Evolutionary conservation across 2,888 invertebrate species (phyloP).

Genomic region (Xanthorhoe designata): DNA sequence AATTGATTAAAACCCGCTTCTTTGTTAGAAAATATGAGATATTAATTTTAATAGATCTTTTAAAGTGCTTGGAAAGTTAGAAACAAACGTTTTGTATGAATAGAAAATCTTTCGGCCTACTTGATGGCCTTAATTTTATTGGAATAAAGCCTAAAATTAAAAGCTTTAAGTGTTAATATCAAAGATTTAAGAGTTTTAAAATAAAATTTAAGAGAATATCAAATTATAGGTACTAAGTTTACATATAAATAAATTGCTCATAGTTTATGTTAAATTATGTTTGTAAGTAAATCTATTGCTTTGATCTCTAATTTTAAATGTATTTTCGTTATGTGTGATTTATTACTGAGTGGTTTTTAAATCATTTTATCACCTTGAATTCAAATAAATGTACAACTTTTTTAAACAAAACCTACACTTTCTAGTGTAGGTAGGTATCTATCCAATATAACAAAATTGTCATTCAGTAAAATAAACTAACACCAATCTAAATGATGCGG

Average conservation of each 20-base stretch:
- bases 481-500: too few relatives aligned
- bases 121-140: constrained; percentile 20
- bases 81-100: constrained; percentile 1
- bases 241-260: constrained; percentile 7
- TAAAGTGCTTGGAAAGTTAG: constrained; percentile 6
- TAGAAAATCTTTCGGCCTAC: constrained; percentile 10
- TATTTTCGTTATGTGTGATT: not conserved
- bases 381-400: too few relatives aligned
- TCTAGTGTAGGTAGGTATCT: too few relatives aligned
- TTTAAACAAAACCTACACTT: too few relatives aligned
- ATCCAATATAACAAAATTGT: too few relatives aligned
- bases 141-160: constrained; percentile 67
- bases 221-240: constrained; percentile 12
- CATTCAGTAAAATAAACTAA: too few relatives aligned
- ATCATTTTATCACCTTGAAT: too few relatives aligned
- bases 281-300: not conserved
- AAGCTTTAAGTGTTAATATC: constrained; percentile 80
- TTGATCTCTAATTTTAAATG: constrained; percentile 11
- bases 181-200: constrained; percentile 62
- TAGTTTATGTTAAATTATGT: constrained; percentile 4
- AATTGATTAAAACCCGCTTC: constrained; percentile 4
- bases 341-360: too few relatives aligned
- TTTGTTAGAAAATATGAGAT: constrained; percentile 2
- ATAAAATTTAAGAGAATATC: constrained; percentile 12
- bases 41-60: constrained; percentile 11